phyloP scores from a whole-genome alignment of 2,888 invertebrate species.

The Dasypolia templi region DNA sequence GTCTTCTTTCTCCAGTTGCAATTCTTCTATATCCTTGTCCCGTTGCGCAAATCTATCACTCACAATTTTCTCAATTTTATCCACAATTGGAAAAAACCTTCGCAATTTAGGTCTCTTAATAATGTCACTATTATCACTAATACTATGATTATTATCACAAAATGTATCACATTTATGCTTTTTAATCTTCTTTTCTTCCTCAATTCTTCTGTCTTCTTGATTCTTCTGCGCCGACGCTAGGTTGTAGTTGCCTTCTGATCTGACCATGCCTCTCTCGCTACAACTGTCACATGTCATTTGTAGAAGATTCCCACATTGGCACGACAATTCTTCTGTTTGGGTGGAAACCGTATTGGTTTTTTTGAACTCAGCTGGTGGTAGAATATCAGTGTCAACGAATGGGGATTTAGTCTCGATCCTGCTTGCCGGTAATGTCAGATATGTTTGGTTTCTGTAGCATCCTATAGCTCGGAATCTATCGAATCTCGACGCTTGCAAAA shows the following conservation, averaged over 20 bases:
- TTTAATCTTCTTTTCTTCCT: conserved; percentile 80
- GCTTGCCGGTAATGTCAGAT: conserved; percentile 84
- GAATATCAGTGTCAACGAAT: conserved; percentile 77
- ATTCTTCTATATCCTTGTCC: conserved; percentile 81
- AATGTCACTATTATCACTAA: conserved; percentile 74
- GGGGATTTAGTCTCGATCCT: conserved; percentile 84
- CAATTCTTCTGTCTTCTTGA: conserved; percentile 74
- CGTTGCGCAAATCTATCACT: conserved; percentile 77
- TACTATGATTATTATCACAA: conserved; percentile 75
- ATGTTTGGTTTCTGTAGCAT: conserved; percentile 87
- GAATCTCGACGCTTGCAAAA: conserved; percentile 87
- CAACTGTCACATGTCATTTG: conserved; percentile 78
- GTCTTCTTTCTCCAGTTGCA: conserved; percentile 83
- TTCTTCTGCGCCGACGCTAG: conserved; percentile 63
- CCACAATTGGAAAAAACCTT: conserved; percentile 81
- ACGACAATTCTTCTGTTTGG: conserved; percentile 84
- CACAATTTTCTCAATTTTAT: conserved; percentile 82
- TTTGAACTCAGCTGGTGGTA: conserved; percentile 79
- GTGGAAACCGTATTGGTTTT: conserved; percentile 83
- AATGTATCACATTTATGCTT: conserved; percentile 88
- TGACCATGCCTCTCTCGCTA: conserved; percentile 78
- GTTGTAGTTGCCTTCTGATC: conserved; percentile 85
- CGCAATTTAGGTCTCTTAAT: conserved; percentile 86
- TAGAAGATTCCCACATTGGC: conserved; percentile 80
- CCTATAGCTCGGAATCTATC: conserved; percentile 87